Conservation (phyloP, 2,888 invertebrate genomes). For the Incurvaria masculella region DNA sequence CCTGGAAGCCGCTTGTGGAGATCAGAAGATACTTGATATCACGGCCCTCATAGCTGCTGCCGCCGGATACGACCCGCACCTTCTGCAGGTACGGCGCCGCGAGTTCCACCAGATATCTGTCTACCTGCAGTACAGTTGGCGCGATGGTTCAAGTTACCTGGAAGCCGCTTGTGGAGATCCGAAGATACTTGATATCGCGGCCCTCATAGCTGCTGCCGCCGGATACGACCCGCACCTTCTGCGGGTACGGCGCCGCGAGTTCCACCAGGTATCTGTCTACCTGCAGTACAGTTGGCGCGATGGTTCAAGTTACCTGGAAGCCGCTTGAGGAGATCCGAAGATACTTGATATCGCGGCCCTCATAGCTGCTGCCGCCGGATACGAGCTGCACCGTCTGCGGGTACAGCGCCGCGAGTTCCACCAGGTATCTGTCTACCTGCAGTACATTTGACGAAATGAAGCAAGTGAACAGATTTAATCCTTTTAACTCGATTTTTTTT, state of each 20-base stretch:
- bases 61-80: slow-evolving; percentile 38
- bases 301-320: too few species aligned
- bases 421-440: slow-evolving; percentile 35
- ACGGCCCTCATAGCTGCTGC: slow-evolving; percentile 54
- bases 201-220: slow-evolving; percentile 57
- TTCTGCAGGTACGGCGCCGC: slow-evolving; percentile 26
- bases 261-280: slow-evolving; percentile 32
- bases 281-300: too few species aligned
- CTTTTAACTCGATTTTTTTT: too few species aligned
- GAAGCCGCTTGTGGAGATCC: slow-evolving; percentile 52
- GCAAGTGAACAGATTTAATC: too few species aligned
- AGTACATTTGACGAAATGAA: too few species aligned
- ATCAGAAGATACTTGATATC: slow-evolving; percentile 56
- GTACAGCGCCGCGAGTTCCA: slow-evolving; percentile 26
- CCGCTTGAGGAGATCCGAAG: slow-evolving; percentile 56
- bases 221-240: slow-evolving; percentile 27
- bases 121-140: slow-evolving; percentile 31
- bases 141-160: too few species aligned
- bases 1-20: slow-evolving; percentile 47
- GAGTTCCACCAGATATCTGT: slow-evolving; percentile 30
- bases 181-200: slow-evolving; percentile 53
- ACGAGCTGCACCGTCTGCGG: slow-evolving; percentile 29
- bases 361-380: slow-evolving; percentile 50
- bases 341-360: slow-evolving; percentile 55
- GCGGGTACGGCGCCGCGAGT: slow-evolving; percentile 27